Percentiles rank a stretch among this genome's conserved stretches.
phyloP scores from a whole-genome alignment of 2,797 vertebrate species.

The Lindbergichthys nudifrons region DNA sequence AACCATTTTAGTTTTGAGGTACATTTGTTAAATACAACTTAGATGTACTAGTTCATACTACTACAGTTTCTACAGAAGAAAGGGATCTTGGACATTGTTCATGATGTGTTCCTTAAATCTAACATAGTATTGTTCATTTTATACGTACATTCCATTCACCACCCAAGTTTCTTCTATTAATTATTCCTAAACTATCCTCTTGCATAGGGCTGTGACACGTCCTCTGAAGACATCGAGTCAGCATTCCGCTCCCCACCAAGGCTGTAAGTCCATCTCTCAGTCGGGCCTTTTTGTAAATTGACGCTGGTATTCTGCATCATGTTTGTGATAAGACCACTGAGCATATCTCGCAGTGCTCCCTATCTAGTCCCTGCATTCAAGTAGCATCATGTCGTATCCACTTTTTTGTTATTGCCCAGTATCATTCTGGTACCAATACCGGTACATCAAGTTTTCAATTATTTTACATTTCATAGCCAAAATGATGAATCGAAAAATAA shows the following conservation, averaged over 20 bases:
- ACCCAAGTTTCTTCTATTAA: conserved; percentile 5
- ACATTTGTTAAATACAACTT: conserved; percentile 21
- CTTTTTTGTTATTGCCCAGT: too few species aligned
- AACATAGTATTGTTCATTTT: too few species aligned
- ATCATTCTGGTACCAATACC: too few species aligned
- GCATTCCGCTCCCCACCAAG: conserved; percentile 73
- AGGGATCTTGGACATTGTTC: not conserved
- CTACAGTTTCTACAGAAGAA: not conserved
- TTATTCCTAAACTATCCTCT: conserved; percentile 30
- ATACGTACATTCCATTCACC: not conserved
- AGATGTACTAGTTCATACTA: too few species aligned
- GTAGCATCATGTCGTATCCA: not conserved
- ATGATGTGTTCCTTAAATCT: not conserved
- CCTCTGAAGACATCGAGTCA: conserved; percentile 78
- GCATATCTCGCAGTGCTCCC: not conserved
- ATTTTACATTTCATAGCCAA: too few species aligned
- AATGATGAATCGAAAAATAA: too few species aligned
- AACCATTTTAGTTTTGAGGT: conserved; percentile 75
- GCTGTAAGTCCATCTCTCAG: conserved; percentile 75
- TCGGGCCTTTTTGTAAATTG: not conserved
- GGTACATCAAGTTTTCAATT: too few species aligned
- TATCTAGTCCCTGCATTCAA: not conserved
- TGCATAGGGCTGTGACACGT: conserved; percentile 80
- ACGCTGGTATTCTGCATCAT: conserved; percentile 1
- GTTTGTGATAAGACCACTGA: conserved; percentile 31